phyloP scores from a whole-genome alignment of 2,888 invertebrate genomes.

The Drosophila pullipes region DNA sequence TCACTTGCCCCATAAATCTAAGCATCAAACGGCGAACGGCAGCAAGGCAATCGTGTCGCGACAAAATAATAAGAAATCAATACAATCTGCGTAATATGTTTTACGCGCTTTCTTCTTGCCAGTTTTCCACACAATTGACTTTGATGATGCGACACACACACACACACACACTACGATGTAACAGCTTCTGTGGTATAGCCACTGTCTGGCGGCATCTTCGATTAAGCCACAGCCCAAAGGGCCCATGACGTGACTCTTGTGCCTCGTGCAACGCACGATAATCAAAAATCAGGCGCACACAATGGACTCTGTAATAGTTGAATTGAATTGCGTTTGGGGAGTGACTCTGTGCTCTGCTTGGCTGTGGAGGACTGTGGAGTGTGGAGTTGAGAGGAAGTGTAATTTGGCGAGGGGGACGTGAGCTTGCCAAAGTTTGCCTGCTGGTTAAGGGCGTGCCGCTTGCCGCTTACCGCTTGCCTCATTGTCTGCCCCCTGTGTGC shows the following conservation, averaged over 20 bases:
- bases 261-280: slow-evolving; percentile 52
- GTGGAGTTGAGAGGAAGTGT: not conserved
- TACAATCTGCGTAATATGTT: slow-evolving; percentile 80
- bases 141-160: slow-evolving; percentile 73
- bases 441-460: slow-evolving; percentile 36
- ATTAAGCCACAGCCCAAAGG: slow-evolving; percentile 68
- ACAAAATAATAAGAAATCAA: slow-evolving; percentile 79
- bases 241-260: slow-evolving; percentile 74
- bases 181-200: slow-evolving; percentile 6
- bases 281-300: slow-evolving; percentile 75
- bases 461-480: slow-evolving; percentile 29
- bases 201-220: slow-evolving; percentile 54
- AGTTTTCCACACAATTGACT: slow-evolving; percentile 84
- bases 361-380: not conserved
- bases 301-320: slow-evolving; percentile 76
- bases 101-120: slow-evolving; percentile 66
- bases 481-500: slow-evolving; percentile 32
- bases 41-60: slow-evolving; percentile 32
- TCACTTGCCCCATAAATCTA: slow-evolving; percentile 54
- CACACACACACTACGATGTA: slow-evolving; percentile 3
- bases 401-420: not conserved
- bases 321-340: slow-evolving; percentile 73
- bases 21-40: slow-evolving; percentile 43
- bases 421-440: slow-evolving; percentile 37
- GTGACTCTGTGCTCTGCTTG: slow-evolving; percentile 10